Percentiles rank a stretch among this genome's conserved stretches.
Conservation (phyloP, 1,140 invertebrate species). For the Holcopasites calliopsidis region DNA sequence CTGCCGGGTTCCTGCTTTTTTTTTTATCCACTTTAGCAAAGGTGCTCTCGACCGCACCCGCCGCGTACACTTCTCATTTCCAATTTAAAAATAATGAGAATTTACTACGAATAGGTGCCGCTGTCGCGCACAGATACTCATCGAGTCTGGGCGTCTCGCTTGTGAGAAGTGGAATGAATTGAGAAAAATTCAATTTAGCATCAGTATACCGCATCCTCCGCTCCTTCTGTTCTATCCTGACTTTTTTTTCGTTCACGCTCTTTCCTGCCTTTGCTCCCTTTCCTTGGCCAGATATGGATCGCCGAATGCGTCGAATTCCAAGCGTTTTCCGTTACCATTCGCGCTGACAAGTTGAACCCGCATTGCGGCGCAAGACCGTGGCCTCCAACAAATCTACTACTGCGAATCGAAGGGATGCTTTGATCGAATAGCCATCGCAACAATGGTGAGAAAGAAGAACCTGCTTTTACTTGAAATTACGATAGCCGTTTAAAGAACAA, state of each 20-base stretch:
- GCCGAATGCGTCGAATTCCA: slow-evolving; percentile 1
- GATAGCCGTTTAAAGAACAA: too few relatives aligned
- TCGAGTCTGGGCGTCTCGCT: slow-evolving; percentile 55
- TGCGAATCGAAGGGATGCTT: too few relatives aligned
- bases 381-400: too few relatives aligned
- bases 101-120: slow-evolving; percentile 57
- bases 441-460: too few relatives aligned
- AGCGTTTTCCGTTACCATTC: too few relatives aligned
- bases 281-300: neutral
- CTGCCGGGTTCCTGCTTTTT: slow-evolving; percentile 4
- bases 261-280: neutral
- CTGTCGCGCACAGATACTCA: slow-evolving; percentile 66
- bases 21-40: slow-evolving; percentile 15
- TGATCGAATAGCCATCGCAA: too few relatives aligned
- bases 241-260: neutral
- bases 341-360: too few relatives aligned
- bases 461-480: too few relatives aligned
- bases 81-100: slow-evolving; percentile 72
- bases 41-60: slow-evolving; percentile 53
- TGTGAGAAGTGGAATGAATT: slow-evolving; percentile 63
- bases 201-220: slow-evolving; percentile 38
- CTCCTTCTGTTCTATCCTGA: neutral
- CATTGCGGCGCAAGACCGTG: too few relatives aligned
- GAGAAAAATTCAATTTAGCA: slow-evolving; percentile 71
- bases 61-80: slow-evolving; percentile 64